Conservation (phyloP, 2,113 vertebrate species). For the Ctenomys sociabilis region DNA sequence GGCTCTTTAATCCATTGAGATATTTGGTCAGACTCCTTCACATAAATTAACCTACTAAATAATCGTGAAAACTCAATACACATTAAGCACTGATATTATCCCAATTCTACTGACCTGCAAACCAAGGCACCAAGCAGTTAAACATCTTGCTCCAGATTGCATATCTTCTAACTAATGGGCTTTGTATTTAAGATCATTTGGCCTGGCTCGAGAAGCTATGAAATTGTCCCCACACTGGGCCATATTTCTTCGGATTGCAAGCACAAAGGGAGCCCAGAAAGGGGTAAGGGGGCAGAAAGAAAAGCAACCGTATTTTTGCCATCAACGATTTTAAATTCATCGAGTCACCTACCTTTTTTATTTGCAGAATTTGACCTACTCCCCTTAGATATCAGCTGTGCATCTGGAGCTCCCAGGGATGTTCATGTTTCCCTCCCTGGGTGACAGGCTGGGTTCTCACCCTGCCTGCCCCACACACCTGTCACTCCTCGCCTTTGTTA, state of each 20-base stretch:
- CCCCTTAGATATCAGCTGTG: neutral
- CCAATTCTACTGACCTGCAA: neutral
- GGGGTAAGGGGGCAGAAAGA: neutral
- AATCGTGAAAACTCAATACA: neutral
- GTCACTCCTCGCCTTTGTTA: neutral
- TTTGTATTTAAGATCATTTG: neutral
- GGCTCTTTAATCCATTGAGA: no score
- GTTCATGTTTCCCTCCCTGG: no score
- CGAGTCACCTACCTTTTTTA: neutral
- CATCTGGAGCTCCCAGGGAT: neutral
- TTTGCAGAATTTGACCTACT: neutral
- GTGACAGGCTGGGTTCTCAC: neutral
- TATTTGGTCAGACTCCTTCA: no score
- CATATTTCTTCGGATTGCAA: neutral
- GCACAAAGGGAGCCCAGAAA: neutral
- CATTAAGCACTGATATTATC: neutral
- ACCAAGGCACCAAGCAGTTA: neutral
- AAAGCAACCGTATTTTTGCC: neutral
- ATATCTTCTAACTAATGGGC: neutral
- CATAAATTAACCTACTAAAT: neutral
- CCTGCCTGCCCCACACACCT: neutral
- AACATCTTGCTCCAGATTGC: neutral
- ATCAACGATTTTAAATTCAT: neutral
- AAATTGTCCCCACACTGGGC: accelerated
- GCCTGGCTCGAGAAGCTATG: neutral